Base-by-base conservation (phyloP, 2,888 invertebrate species). In the Rapana venosa region DNA sequence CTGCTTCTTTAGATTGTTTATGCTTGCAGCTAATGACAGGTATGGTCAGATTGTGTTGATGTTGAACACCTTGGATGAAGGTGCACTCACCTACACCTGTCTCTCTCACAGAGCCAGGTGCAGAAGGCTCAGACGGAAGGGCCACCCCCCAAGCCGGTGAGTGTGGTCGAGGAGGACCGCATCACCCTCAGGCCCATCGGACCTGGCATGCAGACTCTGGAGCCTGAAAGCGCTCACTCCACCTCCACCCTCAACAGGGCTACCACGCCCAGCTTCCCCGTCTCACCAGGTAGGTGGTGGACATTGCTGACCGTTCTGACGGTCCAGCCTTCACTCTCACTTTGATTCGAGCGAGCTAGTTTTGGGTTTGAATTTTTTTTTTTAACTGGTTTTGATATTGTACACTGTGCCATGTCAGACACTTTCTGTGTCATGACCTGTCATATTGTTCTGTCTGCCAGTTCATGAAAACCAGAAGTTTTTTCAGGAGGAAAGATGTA, bases 131-230 rank as follows among this genome's bases (percentile, higher is more conserved):
- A 85, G 81, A 36, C 36, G 81, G 88, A 90, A 35, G 88, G 35
- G 26, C 92, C 92, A 56, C 92, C 93, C 15, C 93, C 93, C 17
- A 94, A 93, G 89, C 93, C 93, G 88, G 92, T 94, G 84, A 92
- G 92, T 70, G 94, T 94, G 32, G 93, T 95, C 26, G 96, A 96
- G 91, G 95, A 95, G 89, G 96, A 96, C 90, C 93, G 95, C n/a
- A 95, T 96, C 91, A 94, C 95, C 79, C 94, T 96, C 88, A 94
- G 95, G 89, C 96, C 96, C n/a, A 96, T 96, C 47, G 96, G 96
- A 58, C 95, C 95, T 11, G 96, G 96, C 56, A 93, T 96, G 74
- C 96, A 96, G 91, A 94, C 94, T 56, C 93, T 96, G 89, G 95
- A 96, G 91, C 95, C 96, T 11, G 95, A 95, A 90, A 93, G 66